These are phyloP conservation scores for Andrena trimmerana DNA, from an alignment of 2,888 invertebrate genomes.

Conservation along the genomic window DNA sequence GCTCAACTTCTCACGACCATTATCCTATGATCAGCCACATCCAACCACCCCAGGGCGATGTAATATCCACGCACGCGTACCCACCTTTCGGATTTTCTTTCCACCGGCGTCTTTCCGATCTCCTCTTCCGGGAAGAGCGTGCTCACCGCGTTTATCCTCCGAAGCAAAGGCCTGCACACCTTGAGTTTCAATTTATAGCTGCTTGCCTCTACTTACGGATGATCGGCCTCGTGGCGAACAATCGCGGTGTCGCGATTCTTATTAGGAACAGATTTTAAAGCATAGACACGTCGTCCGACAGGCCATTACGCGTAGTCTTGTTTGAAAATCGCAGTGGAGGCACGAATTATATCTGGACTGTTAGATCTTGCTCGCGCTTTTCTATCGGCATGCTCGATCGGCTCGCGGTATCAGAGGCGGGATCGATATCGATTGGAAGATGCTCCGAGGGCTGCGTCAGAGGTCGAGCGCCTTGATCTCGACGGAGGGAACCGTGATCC, in stretches of 20 bases:
- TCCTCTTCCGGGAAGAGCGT: constrained; percentile 57
- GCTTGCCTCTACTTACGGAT: not conserved
- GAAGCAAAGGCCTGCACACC: not conserved
- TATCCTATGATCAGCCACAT: constrained; percentile 70
- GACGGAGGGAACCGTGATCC: constrained; percentile 34
- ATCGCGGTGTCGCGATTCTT: no score
- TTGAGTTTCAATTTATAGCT: constrained; percentile 44
- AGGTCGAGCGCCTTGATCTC: constrained; percentile 54
- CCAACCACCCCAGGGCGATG: constrained; percentile 58
- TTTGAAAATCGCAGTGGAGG: no score
- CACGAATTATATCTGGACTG: no score
- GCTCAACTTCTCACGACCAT: constrained; percentile 67
- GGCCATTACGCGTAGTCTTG: no score
- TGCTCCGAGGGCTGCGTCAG: constrained; percentile 32
- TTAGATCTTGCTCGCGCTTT: no score
- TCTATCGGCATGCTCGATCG: constrained; percentile 59
- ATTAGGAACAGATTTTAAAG: no score
- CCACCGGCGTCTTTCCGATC: constrained; percentile 47
- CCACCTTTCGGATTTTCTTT: constrained; percentile 62
- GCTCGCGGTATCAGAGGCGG: constrained; percentile 59
- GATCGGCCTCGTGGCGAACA: not conserved
- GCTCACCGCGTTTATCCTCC: constrained; percentile 13
- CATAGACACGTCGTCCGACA: no score
- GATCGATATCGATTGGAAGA: constrained; percentile 65
- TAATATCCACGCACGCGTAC: constrained; percentile 64